Evolutionary conservation across 2,113 vertebrate species (phyloP).

Genomic region (Mustela nigripes): DNA sequence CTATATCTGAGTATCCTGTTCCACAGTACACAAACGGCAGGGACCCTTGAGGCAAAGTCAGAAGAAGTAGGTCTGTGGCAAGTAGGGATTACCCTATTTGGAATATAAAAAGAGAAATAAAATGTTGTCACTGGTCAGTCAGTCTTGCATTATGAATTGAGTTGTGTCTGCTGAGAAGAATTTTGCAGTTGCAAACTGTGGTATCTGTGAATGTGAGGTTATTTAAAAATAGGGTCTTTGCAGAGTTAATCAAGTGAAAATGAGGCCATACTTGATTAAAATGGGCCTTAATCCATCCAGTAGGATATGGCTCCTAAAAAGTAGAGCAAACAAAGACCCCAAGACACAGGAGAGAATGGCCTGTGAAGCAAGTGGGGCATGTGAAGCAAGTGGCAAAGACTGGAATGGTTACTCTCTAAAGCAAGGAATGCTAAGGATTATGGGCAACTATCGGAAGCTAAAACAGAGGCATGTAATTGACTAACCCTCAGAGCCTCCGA

Average conservation of each 20-base stretch:
- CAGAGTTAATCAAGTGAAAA: neutral
- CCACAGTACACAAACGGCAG: neutral
- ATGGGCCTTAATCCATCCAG: neutral
- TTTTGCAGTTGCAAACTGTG: neutral
- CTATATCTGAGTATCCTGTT: neutral
- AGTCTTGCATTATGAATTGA: neutral
- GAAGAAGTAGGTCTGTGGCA: neutral
- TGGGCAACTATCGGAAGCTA: neutral
- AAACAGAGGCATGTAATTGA: neutral
- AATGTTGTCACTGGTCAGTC: neutral
- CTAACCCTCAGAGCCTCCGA: neutral
- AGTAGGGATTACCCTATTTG: neutral
- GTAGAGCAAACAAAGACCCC: neutral
- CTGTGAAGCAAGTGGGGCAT: neutral
- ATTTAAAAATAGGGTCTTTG: neutral
- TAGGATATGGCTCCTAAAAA: conserved; percentile 25
- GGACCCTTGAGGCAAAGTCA: neutral
- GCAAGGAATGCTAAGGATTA: neutral
- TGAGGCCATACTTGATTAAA: neutral
- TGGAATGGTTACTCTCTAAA: neutral
- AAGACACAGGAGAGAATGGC: neutral
- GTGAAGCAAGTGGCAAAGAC: neutral
- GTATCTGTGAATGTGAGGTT: neutral
- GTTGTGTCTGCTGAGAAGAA: neutral
- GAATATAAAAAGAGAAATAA: neutral